These are phyloP conservation scores for Intellagama lesueurii DNA, from an alignment of 2,797 vertebrate species.

Conservation along the genomic window DNA sequence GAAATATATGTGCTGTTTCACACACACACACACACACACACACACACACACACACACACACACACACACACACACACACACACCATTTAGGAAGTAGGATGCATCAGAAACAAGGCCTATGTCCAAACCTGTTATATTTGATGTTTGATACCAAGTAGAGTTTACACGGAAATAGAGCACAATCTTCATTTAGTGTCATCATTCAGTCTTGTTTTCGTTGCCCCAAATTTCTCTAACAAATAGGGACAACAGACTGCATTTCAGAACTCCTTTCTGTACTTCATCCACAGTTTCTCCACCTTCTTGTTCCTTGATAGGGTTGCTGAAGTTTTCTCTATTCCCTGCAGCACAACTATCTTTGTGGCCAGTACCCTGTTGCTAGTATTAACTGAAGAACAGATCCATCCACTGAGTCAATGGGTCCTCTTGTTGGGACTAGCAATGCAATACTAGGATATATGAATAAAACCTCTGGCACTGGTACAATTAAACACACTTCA, in stretches of 20 bases:
- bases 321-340: conserved; percentile 38
- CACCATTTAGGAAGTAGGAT: conserved; percentile 26
- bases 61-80: too few species aligned
- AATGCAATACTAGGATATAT: not conserved
- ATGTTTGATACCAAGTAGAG: conserved; percentile 51
- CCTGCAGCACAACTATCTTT: conserved; percentile 45
- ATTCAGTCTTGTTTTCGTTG: not conserved
- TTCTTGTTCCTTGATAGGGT: conserved; percentile 42
- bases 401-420: too few species aligned
- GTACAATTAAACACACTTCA: conserved; percentile 61
- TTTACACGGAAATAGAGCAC: conserved; percentile 19
- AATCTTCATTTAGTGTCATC: not conserved
- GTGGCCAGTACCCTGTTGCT: not conserved
- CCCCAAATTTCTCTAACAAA: conserved; percentile 30
- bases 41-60: too few species aligned
- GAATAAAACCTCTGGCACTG: conserved; percentile 25
- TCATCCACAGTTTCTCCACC: conserved; percentile 40
- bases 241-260: conserved; percentile 49
- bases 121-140: conserved; percentile 42
- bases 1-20: conserved; percentile 23
- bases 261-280: not conserved
- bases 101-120: conserved; percentile 47
- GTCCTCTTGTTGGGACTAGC: too few species aligned
- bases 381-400: too few species aligned
- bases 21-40: too few species aligned